Evolutionary conservation across 2,113 vertebrate genomes (phyloP).

Genomic region (Pavo muticus): DNA sequence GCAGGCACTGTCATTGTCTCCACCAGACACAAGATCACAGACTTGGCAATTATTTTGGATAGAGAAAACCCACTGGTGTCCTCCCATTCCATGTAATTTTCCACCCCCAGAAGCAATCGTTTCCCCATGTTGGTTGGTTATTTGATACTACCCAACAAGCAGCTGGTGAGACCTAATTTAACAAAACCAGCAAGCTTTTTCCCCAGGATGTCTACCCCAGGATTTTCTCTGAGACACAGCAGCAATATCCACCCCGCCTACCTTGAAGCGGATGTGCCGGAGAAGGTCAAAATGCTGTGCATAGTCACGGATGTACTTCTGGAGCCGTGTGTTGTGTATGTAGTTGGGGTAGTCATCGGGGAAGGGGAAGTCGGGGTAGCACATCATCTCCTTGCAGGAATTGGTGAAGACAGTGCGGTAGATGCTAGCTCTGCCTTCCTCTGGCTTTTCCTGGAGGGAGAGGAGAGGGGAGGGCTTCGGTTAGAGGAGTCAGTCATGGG

Average conservation of each 20-base stretch:
- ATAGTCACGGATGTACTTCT: constrained; percentile 82
- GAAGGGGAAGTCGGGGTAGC: constrained; percentile 88
- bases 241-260: neutral
- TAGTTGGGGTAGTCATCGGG: constrained; percentile 86
- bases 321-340: constrained; percentile 80
- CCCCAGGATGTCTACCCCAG: neutral
- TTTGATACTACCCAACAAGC: no score
- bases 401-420: constrained; percentile 86
- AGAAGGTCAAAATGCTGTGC: constrained; percentile 82
- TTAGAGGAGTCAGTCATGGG: neutral
- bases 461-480: rapidly evolving
- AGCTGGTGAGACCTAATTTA: neutral
- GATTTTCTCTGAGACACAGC: neutral
- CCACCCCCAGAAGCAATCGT: neutral
- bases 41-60: neutral
- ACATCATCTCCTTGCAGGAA: constrained; percentile 92
- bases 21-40: neutral
- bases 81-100: neutral
- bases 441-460: constrained; percentile 76
- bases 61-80: neutral
- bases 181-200: neutral
- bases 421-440: constrained; percentile 81
- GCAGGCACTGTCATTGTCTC: neutral
- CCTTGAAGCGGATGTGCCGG: constrained; percentile 84
- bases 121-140: neutral